Evolutionary conservation across 2,797 vertebrate genomes (phyloP).

Genomic region (Thamnophis elegans): DNA sequence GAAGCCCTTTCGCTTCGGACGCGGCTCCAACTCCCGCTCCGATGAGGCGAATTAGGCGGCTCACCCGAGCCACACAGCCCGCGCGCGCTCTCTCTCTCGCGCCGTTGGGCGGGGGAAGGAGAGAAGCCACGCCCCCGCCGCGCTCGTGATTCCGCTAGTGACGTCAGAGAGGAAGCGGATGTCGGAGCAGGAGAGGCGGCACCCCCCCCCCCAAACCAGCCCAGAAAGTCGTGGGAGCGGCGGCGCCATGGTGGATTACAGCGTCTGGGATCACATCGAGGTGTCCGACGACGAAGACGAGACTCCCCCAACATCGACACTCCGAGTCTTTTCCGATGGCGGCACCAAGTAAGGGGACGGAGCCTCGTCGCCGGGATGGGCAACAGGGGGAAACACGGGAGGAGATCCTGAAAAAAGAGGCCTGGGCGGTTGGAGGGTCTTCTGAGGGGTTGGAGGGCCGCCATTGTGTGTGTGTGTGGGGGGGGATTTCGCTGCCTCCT

Average conservation of each 20-base stretch:
- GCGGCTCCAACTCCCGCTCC: too few relatives aligned
- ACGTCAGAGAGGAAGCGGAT: neutral
- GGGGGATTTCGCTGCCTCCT: neutral
- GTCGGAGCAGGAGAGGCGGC: neutral
- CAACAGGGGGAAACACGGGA: neutral
- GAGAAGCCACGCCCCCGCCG: neutral
- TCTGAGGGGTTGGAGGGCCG: neutral
- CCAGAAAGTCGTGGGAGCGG: neutral
- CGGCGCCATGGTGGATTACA: constrained; percentile 82
- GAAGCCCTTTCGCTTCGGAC: too few relatives aligned
- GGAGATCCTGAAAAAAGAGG: neutral
- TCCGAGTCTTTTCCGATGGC: constrained; percentile 86
- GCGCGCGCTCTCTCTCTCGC: neutral
- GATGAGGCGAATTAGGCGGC: too few relatives aligned
- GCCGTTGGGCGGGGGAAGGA: accelerated
- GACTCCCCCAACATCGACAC: constrained; percentile 88
- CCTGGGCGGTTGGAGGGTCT: neutral
- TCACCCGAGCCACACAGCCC: accelerated
- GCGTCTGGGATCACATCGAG: constrained; percentile 90
- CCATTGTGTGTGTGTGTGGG: too few relatives aligned
- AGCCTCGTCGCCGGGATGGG: constrained; percentile 1
- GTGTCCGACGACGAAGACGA: constrained; percentile 90
- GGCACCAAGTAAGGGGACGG: constrained; percentile 81
- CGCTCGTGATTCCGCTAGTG: neutral
- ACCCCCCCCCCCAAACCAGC: neutral